A percentile compares a stretch with the other conserved stretches of the same genome.
Evolutionary conservation across 2,113 vertebrate genomes (phyloP).

Genomic region (Poeciliopsis turrubarensis): DNA sequence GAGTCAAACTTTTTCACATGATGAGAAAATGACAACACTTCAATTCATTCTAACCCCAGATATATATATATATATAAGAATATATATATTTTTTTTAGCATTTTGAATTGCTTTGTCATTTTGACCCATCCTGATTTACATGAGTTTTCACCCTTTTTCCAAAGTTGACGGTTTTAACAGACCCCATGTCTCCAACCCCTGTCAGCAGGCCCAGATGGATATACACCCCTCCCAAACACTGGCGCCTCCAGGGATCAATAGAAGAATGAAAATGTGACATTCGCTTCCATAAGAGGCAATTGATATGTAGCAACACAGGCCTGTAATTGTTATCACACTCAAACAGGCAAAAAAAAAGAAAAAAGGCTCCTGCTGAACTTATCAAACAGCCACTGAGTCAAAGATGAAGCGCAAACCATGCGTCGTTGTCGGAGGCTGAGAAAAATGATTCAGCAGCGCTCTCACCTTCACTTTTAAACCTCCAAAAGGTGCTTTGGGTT

Average conservation of each 20-base stretch:
- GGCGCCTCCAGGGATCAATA: slow-evolving; percentile 36
- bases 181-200: slow-evolving; percentile 16
- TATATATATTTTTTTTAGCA: too few relatives aligned
- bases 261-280: slow-evolving; percentile 37
- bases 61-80: too few relatives aligned
- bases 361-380: slow-evolving; percentile 16
- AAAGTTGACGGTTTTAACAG: slow-evolving; percentile 4
- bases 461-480: neutral
- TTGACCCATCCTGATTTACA: slow-evolving; percentile 45
- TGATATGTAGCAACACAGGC: slow-evolving; percentile 44
- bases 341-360: neutral
- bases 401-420: slow-evolving; percentile 32
- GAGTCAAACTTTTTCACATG: too few relatives aligned
- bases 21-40: too few relatives aligned
- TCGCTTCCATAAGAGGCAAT: slow-evolving; percentile 27
- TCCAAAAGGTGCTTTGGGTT: slow-evolving; percentile 33
- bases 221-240: slow-evolving; percentile 9
- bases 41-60: too few relatives aligned
- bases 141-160: slow-evolving; percentile 44
- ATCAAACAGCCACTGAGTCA: slow-evolving; percentile 38
- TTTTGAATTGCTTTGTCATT: slow-evolving; percentile 54
- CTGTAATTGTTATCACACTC: slow-evolving; percentile 30
- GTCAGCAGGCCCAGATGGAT: slow-evolving; percentile 11
- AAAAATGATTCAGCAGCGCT: slow-evolving; percentile 26
- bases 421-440: slow-evolving; percentile 30